Base-by-base conservation (phyloP, 2,113 vertebrate genomes). In the Corythornis madagascariensis region DNA sequence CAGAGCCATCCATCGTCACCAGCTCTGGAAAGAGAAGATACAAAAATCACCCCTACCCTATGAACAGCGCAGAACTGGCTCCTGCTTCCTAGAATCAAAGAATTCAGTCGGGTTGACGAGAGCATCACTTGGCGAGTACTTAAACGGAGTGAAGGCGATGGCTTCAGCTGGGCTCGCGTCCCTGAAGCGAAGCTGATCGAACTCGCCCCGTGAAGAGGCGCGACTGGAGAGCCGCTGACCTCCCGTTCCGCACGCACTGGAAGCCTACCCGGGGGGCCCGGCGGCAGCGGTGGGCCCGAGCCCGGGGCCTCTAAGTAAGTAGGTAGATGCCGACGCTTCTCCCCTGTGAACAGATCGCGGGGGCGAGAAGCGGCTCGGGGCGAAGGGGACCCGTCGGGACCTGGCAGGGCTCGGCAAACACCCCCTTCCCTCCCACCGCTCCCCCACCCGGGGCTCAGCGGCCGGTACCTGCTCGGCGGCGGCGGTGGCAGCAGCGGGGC, bases 1-100 rank as follows among this genome's bases (percentile, higher is more conserved):
- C 82, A 15, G 80, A 17, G 29, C 5, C 6, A 13, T 83, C 85
- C 97, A 98, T 98, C 8, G 10, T n/a, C 55, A 90, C 47, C 10
- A 8, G 31, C 96, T 93, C 47, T 5, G 43, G 35, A 25, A 55
- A 50, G 10, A 40, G 31, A 9, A 29, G 10, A 67, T 16, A 42
- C 11, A 59, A 53, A 50, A 80, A n/a, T 50, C 5, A n/a, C 7
- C 21, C 29, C 19, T 13, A 5, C 14, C 3, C 31, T 9, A 9
- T 0, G 22, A 55, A 16, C 0, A 28, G 13, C 16, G 18, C 14
- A 47, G 52, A 50, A 26, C 25, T 1, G 42, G 11, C 57, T 43
- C 47, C 19, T 9, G 11, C 28, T 52, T 70, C 52, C 55, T 11
- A 14, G 47, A 55, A 22, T 4, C 11, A 18, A 35, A 38, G 3